Evolutionary conservation across 1,140 invertebrate species (phyloP), one percentile per base, ranked within the genome.

Genomic region (Drosophila seguyi): DNA sequence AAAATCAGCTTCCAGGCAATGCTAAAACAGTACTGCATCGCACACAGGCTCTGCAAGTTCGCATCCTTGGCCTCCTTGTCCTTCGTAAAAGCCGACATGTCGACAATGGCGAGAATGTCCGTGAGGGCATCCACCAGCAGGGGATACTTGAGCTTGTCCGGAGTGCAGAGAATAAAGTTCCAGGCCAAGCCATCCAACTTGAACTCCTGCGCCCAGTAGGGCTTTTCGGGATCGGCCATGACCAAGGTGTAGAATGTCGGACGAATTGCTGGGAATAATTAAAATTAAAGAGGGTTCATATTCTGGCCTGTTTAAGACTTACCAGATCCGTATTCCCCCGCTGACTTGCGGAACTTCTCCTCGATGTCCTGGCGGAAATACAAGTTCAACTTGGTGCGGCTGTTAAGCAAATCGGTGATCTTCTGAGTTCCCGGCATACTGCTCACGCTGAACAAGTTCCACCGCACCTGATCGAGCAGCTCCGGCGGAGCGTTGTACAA

Each of bases 171-270:
- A 39, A 99, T 96, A 88, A 99, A 99, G 93, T 98, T 99, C 91
- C 97, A 97, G 4, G 98, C 98, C 93, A 99, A 93, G 25, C 98
- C 98, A 94, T 99, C 98, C 39, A 99, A 93, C 93, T 98, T 98
- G 5, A 97, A 97, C 25, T 95, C 95, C 81, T 97, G 96, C 80
- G 95, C 93, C 65, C 81, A 79, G 13, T 85, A 53, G 2, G 76
- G 59, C 18, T 76, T 91, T 0, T 67, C 50, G 1, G 81, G 66
- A 63, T 93, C 92, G 1, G 75, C 44, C 4, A 75, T 68, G 16
- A 91, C 82, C 14, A 93, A 55, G 0, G 91, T 91, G 73, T 93
- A 93, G 55, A 93, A 93, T 0, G 92, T 93, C 10, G 92, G 92
- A n/a, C 91, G 82, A 57, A 93, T 91, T 25, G 61, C 91, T 92